Evolutionary conservation across 2,888 invertebrate species (phyloP), one percentile per base, ranked within the genome.

Genomic region (Tubulanus polymorphus): DNA sequence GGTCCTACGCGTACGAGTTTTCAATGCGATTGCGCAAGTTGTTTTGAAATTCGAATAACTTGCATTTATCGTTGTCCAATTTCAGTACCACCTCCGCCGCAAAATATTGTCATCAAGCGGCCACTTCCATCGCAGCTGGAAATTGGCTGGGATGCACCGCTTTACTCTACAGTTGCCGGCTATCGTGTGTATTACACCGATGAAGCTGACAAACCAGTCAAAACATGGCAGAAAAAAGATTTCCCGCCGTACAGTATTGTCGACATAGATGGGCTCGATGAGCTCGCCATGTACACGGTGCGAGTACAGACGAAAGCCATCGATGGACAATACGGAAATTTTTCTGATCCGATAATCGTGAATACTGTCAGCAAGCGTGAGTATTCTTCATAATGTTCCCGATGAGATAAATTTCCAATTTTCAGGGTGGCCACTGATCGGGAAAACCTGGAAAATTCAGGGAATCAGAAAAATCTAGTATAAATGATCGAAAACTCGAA

Each of bases 41-140:
- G n/a, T n/a, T n/a, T n/a, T n/a, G n/a, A n/a, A n/a, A n/a, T n/a
- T n/a, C n/a, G n/a, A n/a, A n/a, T n/a, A n/a, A n/a, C n/a, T n/a
- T n/a, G n/a, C n/a, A n/a, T n/a, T n/a, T n/a, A n/a, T 32, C 35
- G n/a, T 32, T 32, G 35, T 32, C 35, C 35, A 29, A 18, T 64
- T 62, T 90, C 93, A 75, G 93, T 94, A 72, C 91, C 93, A 15
- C 86, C 95, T 64, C 91, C 93, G 0, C 95, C 96, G 0, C 90
- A 91, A 87, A 86, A 90, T 53, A 91, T 96, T 0, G 88, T 89
- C 79, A 93, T 93, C 8, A 90, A 92, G n/a, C 93, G 95, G 1
- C 94, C 93, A 0, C 92, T 93, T 0, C 91, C 92, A 70, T 90
- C 91, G 20, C 90, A 91, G 50, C 90, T 95, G 0, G 93, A 94